phyloP scores from a whole-genome alignment of 23 tunicate genomes.

The Aplidium turbinatum region DNA sequence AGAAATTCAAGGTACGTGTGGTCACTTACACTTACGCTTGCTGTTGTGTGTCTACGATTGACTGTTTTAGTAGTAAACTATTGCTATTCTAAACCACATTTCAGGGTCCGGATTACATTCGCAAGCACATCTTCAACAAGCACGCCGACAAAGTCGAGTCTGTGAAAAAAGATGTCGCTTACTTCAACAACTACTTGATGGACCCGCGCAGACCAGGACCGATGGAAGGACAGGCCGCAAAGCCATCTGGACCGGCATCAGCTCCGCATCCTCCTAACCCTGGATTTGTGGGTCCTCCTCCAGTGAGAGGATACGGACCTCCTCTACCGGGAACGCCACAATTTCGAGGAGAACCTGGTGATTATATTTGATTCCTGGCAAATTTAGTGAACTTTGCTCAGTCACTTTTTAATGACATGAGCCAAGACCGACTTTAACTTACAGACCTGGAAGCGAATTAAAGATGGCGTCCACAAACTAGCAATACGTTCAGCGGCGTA shows the following conservation, averaged over 20 bases:
- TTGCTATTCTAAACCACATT: background rate
- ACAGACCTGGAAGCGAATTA: too few species aligned
- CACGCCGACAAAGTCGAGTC: conserved; percentile 93
- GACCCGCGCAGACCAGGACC: conserved; percentile 96
- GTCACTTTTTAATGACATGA: background rate
- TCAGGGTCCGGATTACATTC: conserved; percentile 95
- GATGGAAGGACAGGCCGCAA: conserved; percentile 59
- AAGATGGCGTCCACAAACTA: too few species aligned
- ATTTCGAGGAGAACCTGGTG: conserved; percentile 81
- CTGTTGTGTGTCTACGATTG: background rate
- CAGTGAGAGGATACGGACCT: conserved; percentile 55
- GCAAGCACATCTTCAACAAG: conserved; percentile 97
- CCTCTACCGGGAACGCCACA: conserved; percentile 71
- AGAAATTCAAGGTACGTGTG: conserved; percentile 84
- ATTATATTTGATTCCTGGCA: background rate
- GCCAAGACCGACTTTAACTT: too few species aligned
- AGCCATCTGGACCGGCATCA: conserved; percentile 37
- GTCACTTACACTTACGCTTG: background rate
- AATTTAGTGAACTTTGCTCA: background rate
- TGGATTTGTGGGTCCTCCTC: conserved; percentile 38
- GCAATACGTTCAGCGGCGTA: too few species aligned
- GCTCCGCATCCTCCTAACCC: conserved; percentile 29
- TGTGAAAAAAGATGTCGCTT: conserved; percentile 84
- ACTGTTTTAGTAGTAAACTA: background rate
- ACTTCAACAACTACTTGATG: conserved; percentile 93